Evolutionary conservation across 2,888 invertebrate species (phyloP), one percentile per base, ranked within the genome.

Genomic region (Catotricha subobsoleta): DNA sequence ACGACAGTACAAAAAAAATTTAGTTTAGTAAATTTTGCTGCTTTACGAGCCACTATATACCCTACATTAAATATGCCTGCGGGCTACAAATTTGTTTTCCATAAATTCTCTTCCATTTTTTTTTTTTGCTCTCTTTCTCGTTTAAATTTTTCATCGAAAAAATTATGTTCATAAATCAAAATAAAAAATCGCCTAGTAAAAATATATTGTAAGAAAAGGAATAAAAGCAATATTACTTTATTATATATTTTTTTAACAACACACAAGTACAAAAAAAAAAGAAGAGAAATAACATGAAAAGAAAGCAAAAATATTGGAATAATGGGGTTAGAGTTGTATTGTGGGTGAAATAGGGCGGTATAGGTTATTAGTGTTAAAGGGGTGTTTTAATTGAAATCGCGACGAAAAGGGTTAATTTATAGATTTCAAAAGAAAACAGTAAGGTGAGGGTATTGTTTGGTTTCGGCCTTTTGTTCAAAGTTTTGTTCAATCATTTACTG

Each of bases 361-460:
- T 30, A 30, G 30, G 30, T 30, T 30, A 30, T 30, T 30, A 30
- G 30, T 30, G 30, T 30, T 30, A 30, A 30, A 30, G 30, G 25
- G 30, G 30, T 30, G 30, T 38, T 39, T 39, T 39, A 39, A 39
- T 39, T 39, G 39, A 39, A 39, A 39, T 19, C 29, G 35, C 39
- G 39, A 39, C 39, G 39, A 39, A 39, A 39, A 39, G 39, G 39
- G 39, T 39, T 39, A 39, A 39, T 39, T 39, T 39, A 39, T 39
- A 39, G 39, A 39, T 39, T 39, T 39, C 39, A 29, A 28, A 20
- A 16, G 35, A 35, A 35, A 35, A 35, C n/a, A 29, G 29, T 29
- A 29, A 29, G 29, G 29, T 29, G 29, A 29, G 29, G 4, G 6
- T 12, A 29, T 29, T 29, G 29, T 29, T 29, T 12, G 6, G 29